Evolutionary conservation across 2,113 vertebrate genomes (phyloP).

Genomic region (Raja brachyura): DNA sequence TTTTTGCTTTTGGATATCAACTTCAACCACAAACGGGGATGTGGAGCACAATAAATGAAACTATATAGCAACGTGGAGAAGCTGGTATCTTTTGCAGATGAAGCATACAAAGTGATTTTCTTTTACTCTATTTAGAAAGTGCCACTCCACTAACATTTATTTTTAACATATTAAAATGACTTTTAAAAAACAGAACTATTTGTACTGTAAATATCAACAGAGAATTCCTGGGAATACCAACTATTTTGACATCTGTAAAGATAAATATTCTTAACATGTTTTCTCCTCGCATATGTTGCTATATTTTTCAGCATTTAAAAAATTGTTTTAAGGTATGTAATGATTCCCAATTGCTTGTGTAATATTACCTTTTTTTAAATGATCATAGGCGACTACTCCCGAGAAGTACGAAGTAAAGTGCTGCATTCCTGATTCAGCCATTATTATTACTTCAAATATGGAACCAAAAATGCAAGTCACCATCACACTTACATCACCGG

Average conservation of each 20-base stretch:
- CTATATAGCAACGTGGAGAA: not conserved
- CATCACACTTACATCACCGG: constrained; percentile 90
- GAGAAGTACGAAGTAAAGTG: constrained; percentile 95
- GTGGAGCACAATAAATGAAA: not conserved
- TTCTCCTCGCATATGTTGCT: not conserved
- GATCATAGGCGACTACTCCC: constrained; percentile 76
- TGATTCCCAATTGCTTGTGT: not conserved
- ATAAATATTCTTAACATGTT: not conserved
- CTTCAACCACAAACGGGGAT: not conserved
- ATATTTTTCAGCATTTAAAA: not conserved
- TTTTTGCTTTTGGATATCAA: not conserved
- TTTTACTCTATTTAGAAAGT: not conserved
- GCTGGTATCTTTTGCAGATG: not conserved
- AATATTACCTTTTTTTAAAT: not conserved
- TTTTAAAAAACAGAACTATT: not conserved
- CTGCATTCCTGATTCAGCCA: constrained; percentile 80
- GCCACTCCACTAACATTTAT: not conserved
- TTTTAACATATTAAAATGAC: not conserved
- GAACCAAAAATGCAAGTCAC: constrained; percentile 98
- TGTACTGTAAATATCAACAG: not conserved
- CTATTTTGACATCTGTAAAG: not conserved
- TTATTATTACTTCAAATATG: constrained; percentile 79
- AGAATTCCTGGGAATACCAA: not conserved
- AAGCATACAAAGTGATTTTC: no score
- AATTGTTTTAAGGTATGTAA: not conserved